Base-by-base conservation (phyloP, 2,888 invertebrate genomes). In the Oscheius sp. region DNA sequence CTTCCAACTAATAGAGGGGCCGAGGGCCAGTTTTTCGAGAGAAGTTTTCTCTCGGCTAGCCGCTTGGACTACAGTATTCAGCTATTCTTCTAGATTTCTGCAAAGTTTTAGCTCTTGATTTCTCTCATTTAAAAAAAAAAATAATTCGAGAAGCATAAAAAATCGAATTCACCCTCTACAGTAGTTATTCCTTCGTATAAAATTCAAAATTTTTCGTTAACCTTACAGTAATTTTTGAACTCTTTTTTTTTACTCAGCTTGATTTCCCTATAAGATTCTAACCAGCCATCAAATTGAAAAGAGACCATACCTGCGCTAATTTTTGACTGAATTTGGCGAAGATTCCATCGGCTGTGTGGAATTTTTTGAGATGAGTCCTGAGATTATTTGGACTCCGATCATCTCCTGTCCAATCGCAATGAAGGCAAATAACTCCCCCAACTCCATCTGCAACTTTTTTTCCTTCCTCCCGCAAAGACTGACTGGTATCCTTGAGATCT, bases 331-430 rank as follows among this genome's bases (percentile, higher is more conserved):
- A 82, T 55, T 73, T 67, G 46, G 78, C 65, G 72, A 78, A 83
- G 20, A 81, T 71, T 3, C 82, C 82, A 69, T 83, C 83, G 27
- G 66, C 70, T 3, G 80, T 72, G 64, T 83, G 83, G 57, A 73
- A 80, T 48, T 81, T 75, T 71, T 82, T 82, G 27, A 83, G 58
- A 76, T 83, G 83, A 15, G 82, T 81, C 52, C 79, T 64, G 58
- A 83, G 70, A 68, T 83, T 83, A 68, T 83, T 83, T 17, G 83
- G 83, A 58, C 75, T 75, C 10, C 82, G 71, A 69, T 83, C 83
- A 20, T 83, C 82, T 29, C 81, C 79, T 6, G 61, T 74, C 82
- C 82, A 83, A 3, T 63, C 58, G 55, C 83, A 83, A 66, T 83
- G 79, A 6, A 82, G 69, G 65, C 83, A 83, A 3, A 75, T 57